Conservation (phyloP, 2,888 invertebrate genomes). For the Galerucella pusilla region DNA sequence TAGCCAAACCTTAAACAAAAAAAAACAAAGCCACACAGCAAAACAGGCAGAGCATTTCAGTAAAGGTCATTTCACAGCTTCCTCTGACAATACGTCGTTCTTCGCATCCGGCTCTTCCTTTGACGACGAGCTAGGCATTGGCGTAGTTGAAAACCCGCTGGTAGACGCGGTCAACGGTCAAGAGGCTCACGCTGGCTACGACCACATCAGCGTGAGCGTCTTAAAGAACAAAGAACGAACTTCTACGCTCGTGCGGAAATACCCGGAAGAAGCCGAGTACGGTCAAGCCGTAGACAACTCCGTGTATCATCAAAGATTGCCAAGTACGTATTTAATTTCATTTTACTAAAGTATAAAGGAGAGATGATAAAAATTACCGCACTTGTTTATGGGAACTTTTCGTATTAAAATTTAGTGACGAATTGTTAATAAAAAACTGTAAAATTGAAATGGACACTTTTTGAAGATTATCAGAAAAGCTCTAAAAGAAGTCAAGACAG, state of each 20-base stretch:
- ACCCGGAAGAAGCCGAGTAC: slow-evolving; percentile 60
- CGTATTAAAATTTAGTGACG: too few relatives aligned
- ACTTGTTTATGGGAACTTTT: too few relatives aligned
- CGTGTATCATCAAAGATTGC: slow-evolving; percentile 60
- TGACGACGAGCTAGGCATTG: slow-evolving; percentile 68
- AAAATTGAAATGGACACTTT: too few relatives aligned
- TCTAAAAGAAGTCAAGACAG: too few relatives aligned
- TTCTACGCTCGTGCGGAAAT: slow-evolving; percentile 50
- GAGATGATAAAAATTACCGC: neutral
- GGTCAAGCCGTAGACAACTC: slow-evolving; percentile 46
- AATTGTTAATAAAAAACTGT: too few relatives aligned
- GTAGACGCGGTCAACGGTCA: slow-evolving; percentile 69
- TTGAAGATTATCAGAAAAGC: too few relatives aligned
- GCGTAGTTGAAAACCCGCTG: slow-evolving; percentile 69
- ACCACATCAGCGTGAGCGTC: slow-evolving; percentile 64
- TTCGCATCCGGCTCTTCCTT: slow-evolving; percentile 62
- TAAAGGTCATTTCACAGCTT: slow-evolving; percentile 69
- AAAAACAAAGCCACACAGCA: slow-evolving; percentile 22
- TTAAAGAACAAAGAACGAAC: slow-evolving; percentile 62
- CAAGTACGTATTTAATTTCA: slow-evolving; percentile 61
- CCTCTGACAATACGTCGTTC: slow-evolving; percentile 68
- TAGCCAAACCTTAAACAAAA: slow-evolving; percentile 14
- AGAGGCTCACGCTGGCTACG: slow-evolving; percentile 67
- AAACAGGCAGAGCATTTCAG: slow-evolving; percentile 67
- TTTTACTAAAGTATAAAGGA: slow-evolving; percentile 9